Evolutionary conservation across 64 coral and sea anemone genomes (phyloP).

Genomic region (Stichodactyla helianthus): DNA sequence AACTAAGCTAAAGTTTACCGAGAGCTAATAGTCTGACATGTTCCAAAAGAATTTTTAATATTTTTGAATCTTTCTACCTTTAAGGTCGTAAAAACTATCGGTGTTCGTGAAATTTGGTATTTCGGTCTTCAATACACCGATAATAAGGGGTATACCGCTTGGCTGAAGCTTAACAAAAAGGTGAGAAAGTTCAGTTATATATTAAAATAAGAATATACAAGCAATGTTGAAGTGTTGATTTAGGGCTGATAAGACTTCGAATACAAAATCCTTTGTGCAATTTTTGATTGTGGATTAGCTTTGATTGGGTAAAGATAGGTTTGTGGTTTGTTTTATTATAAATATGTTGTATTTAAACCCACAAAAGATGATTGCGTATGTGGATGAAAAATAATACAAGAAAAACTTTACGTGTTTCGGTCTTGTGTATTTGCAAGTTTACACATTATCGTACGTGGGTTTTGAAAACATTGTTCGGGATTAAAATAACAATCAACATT

Average conservation of each 20-base stretch:
- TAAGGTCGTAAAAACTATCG: conserved; percentile 96
- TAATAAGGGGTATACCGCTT: conserved; percentile 59
- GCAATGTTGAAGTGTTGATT: background rate
- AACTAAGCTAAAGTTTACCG: background rate
- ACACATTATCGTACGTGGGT: background rate
- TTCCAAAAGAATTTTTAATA: background rate
- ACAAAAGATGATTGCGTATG: background rate
- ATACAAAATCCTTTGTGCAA: background rate
- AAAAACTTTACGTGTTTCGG: background rate
- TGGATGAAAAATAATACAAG: too few relatives aligned
- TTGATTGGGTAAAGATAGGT: background rate
- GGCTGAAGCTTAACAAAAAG: conserved; percentile 97
- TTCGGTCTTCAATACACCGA: conserved; percentile 83
- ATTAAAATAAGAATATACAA: background rate
- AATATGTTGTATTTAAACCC: background rate
- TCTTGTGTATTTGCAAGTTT: background rate
- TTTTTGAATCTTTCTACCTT: background rate
- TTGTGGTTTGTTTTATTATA: background rate
- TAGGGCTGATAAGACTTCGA: background rate
- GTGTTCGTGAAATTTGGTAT: conserved; percentile 93
- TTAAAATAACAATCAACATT: conserved; percentile 3
- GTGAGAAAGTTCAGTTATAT: conserved; percentile 1
- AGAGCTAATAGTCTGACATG: background rate
- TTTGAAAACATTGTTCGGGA: background rate
- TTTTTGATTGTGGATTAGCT: background rate